Evolutionary conservation across 64 coral and sea anemone genomes (phyloP).

Genomic region (Pocillopora damicornis): DNA sequence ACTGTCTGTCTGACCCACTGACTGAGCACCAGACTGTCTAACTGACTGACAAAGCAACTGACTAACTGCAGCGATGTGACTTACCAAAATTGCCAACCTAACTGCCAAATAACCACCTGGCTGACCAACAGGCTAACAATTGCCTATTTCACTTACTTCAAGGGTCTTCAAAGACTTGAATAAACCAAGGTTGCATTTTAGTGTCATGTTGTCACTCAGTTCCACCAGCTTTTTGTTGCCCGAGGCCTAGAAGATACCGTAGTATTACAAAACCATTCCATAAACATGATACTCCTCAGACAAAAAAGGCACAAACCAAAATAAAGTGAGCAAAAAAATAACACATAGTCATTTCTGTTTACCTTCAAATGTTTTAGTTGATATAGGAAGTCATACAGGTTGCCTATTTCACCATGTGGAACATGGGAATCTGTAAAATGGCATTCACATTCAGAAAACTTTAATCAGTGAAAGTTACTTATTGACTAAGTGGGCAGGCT

Average conservation of each 20-base stretch:
- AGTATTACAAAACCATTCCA: not conserved
- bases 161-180: slow-evolving; percentile 80
- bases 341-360: not conserved
- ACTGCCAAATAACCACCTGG: too few species aligned
- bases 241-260: slow-evolving; percentile 38
- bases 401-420: slow-evolving; percentile 66
- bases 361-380: slow-evolving; percentile 64
- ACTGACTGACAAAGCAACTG: not conserved
- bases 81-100: too few species aligned
- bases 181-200: slow-evolving; percentile 79
- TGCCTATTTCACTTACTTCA: slow-evolving; percentile 33
- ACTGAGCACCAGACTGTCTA: not conserved
- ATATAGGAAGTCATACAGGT: slow-evolving; percentile 77
- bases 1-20: too few species aligned
- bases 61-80: too few species aligned
- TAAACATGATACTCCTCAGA: too few species aligned
- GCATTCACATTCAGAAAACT: not conserved
- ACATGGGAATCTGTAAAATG: slow-evolving; percentile 32
- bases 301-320: not conserved
- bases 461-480: not conserved
- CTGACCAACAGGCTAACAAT: too few species aligned
- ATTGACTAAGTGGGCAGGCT: too few species aligned
- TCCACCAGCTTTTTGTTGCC: slow-evolving; percentile 63
- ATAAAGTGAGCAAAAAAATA: not conserved
- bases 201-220: slow-evolving; percentile 67